Conservation (phyloP, 2,888 invertebrate species). For the Nemotelus nigrinus region DNA sequence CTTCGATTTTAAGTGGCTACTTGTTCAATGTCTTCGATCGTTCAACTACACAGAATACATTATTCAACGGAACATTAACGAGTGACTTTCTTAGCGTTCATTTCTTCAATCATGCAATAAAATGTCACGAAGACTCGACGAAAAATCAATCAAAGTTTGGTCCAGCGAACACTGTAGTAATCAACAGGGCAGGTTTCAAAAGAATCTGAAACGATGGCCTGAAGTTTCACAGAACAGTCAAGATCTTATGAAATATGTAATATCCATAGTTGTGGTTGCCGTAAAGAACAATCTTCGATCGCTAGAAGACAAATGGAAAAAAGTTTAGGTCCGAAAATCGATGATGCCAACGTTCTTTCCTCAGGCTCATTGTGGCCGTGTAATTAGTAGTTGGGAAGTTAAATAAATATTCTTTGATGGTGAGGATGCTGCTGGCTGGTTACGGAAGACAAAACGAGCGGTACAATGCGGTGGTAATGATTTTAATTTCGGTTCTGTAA, state of each 20-base stretch:
- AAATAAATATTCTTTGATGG: slow-evolving; percentile 15
- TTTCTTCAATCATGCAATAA: slow-evolving; percentile 9
- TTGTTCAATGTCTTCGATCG: not conserved
- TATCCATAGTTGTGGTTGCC: no score
- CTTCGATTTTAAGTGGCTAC: not conserved
- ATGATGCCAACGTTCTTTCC: no score
- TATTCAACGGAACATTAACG: not conserved
- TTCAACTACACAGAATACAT: not conserved
- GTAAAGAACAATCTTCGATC: not conserved
- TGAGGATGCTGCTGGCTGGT: not conserved
- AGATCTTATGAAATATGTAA: not conserved
- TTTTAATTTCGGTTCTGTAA: slow-evolving; percentile 30
- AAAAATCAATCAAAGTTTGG: slow-evolving; percentile 34
- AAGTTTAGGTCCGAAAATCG: no score
- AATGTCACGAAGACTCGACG: slow-evolving; percentile 22
- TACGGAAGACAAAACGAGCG: slow-evolving; percentile 23
- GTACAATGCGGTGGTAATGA: slow-evolving; percentile 29
- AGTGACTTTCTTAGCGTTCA: not conserved
- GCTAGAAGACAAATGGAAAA: not conserved
- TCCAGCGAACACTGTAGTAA: not conserved
- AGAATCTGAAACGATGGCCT: not conserved
- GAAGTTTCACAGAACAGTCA: not conserved
- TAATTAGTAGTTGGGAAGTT: slow-evolving; percentile 13
- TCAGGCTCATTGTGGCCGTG: not conserved
- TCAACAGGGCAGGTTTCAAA: not conserved